phyloP scores from a whole-genome alignment of 2,797 vertebrate genomes.

The Eleutherodactylus coqui region DNA sequence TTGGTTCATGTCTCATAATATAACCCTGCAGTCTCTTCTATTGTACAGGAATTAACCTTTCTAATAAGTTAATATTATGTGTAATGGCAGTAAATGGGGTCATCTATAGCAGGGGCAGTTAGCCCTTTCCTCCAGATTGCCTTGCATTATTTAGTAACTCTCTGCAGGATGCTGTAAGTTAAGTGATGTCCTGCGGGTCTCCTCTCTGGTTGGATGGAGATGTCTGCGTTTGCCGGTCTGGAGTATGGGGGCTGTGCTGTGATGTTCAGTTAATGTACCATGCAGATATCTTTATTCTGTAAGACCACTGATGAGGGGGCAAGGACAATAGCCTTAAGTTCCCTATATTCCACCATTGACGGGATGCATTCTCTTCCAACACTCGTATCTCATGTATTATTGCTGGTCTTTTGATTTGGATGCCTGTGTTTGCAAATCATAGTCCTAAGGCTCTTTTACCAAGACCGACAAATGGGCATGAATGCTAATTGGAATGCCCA shows the following conservation, averaged over 20 bases:
- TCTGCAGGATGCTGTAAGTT: conserved; percentile 30
- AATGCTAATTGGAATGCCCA: no score
- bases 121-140: neutral
- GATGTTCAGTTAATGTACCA: conserved; percentile 53
- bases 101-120: neutral
- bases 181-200: conserved; percentile 47
- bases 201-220: conserved; percentile 29
- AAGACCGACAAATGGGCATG: no score
- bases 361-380: neutral
- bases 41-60: conserved; percentile 11
- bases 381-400: neutral
- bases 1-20: neutral
- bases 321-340: neutral
- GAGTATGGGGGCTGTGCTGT: conserved; percentile 43
- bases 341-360: neutral
- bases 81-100: neutral
- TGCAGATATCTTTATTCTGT: conserved; percentile 47
- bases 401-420: neutral
- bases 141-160: conserved; percentile 58
- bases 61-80: neutral
- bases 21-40: neutral
- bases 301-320: conserved; percentile 37
- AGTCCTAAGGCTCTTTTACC: no score
- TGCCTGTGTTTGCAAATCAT: neutral
- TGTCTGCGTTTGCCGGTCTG: conserved; percentile 18